Evolutionary conservation across 2,888 invertebrate genomes (phyloP).

Genomic region (Papilio gigon): DNA sequence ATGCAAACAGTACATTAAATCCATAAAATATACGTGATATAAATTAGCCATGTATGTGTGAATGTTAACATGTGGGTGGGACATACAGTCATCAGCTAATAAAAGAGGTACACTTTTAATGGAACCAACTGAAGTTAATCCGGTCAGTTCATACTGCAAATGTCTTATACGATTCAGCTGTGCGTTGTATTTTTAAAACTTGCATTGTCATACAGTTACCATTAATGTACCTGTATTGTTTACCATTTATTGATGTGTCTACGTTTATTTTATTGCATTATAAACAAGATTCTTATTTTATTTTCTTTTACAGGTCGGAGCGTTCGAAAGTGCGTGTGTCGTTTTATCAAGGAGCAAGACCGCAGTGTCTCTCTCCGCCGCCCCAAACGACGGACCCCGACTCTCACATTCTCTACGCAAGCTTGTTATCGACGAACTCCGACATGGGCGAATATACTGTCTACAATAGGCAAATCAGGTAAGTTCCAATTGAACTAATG

Average conservation of each 20-base stretch:
- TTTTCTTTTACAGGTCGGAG: conserved; percentile 84
- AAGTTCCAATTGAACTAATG: conserved; percentile 45
- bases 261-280: background rate
- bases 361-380: conserved; percentile 85
- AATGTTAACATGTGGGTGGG: conserved; percentile 55
- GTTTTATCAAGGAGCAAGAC: conserved; percentile 91
- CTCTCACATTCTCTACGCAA: conserved; percentile 71
- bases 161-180: conserved; percentile 3
- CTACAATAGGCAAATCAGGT: conserved; percentile 88
- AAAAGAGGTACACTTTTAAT: conserved; percentile 57
- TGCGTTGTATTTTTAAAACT: background rate
- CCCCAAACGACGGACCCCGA: conserved; percentile 79
- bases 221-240: background rate
- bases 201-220: background rate
- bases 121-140: conserved; percentile 34
- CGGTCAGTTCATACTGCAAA: conserved; percentile 13
- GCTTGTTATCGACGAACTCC: conserved; percentile 71
- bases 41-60: conserved; percentile 31
- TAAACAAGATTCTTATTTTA: background rate
- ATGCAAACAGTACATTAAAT: background rate
- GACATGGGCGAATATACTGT: conserved; percentile 76
- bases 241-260: background rate
- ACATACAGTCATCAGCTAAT: conserved; percentile 68
- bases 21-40: conserved; percentile 10
- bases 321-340: conserved; percentile 91